phyloP scores from a whole-genome alignment of 1,140 invertebrate genomes.

The Portunus trituberculatus region DNA sequence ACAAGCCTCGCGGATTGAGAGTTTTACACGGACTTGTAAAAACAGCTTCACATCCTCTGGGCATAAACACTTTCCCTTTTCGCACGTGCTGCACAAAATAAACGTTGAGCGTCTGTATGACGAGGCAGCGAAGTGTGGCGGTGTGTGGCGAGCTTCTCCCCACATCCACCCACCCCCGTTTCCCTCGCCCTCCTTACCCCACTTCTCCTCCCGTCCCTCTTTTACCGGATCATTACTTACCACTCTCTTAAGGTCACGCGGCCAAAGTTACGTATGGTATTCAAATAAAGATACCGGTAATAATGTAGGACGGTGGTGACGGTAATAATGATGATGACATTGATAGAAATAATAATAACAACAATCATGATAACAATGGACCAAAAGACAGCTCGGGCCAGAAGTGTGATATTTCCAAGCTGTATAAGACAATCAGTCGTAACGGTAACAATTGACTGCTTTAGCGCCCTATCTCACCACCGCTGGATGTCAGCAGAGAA shows the following conservation, averaged over 20 bases:
- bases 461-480: not conserved
- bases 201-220: not conserved
- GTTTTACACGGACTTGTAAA: not conserved
- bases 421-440: not conserved
- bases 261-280: too few species aligned
- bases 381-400: too few species aligned
- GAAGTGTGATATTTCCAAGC: not conserved
- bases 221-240: not conserved
- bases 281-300: too few species aligned
- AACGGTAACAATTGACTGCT: not conserved
- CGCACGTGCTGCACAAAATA: not conserved
- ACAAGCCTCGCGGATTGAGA: not conserved
- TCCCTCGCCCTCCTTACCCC: slow-evolving; percentile 12
- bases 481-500: not conserved
- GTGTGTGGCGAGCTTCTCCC: not conserved
- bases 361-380: too few species aligned
- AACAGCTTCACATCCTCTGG: not conserved
- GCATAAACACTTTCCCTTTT: slow-evolving; percentile 6
- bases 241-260: too few species aligned
- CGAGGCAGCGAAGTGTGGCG: not conserved
- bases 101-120: not conserved
- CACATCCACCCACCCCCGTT: slow-evolving; percentile 16
- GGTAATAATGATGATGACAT: too few species aligned
- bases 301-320: too few species aligned
- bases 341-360: too few species aligned